phyloP scores from a whole-genome alignment of 2,888 invertebrate genomes.

The Parochlus steinenii region DNA sequence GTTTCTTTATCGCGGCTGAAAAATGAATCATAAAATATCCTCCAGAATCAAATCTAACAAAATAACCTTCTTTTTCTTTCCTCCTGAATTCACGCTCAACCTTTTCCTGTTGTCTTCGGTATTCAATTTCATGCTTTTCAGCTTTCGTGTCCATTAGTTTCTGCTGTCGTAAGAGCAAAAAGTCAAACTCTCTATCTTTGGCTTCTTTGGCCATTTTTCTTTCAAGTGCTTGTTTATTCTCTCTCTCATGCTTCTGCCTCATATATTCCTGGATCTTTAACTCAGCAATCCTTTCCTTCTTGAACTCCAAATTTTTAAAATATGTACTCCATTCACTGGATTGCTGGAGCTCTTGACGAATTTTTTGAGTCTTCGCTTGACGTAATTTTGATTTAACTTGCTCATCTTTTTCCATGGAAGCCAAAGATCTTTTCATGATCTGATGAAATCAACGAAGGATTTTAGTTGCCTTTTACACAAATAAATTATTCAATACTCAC shows the following conservation, averaged over 20 bases:
- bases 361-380: constrained; percentile 21
- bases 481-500: constrained; percentile 21
- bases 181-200: constrained; percentile 26
- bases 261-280: constrained; percentile 27
- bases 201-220: constrained; percentile 23
- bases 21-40: too few species aligned
- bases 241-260: constrained; percentile 24
- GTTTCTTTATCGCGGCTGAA: constrained; percentile 22
- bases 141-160: constrained; percentile 23
- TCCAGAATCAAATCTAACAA: too few species aligned
- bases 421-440: too few species aligned
- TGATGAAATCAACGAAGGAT: too few species aligned
- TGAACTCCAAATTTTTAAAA: constrained; percentile 25
- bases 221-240: constrained; percentile 22
- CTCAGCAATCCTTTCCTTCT: constrained; percentile 27
- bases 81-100: constrained; percentile 28
- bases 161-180: constrained; percentile 22
- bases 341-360: constrained; percentile 24
- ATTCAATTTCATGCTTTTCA: constrained; percentile 23
- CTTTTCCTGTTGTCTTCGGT: constrained; percentile 26
- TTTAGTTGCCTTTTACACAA: too few species aligned
- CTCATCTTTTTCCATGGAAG: constrained; percentile 24
- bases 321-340: constrained; percentile 24
- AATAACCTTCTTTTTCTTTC: constrained; percentile 15
- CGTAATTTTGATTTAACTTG: constrained; percentile 19